A percentile compares a stretch with the other conserved stretches of the same genome.
phyloP scores from a whole-genome alignment of 2,797 vertebrate species.

The Gymnodraco acuticeps region DNA sequence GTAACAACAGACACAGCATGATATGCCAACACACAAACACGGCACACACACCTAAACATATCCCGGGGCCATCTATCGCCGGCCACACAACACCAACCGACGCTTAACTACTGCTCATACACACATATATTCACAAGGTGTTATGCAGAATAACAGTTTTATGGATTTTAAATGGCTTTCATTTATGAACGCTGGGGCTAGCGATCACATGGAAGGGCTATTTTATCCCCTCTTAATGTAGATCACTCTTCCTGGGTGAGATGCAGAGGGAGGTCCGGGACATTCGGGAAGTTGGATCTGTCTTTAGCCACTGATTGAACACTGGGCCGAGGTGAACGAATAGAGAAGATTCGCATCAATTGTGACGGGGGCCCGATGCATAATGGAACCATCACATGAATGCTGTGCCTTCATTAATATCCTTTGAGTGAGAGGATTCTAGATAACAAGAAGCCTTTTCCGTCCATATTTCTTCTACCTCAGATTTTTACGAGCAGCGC shows the following conservation, averaged over 20 bases:
- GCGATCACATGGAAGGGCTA: conserved; percentile 79
- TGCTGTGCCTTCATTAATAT: conserved; percentile 63
- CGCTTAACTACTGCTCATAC: conserved; percentile 73
- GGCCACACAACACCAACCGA: conserved; percentile 60
- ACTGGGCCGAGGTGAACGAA: conserved; percentile 53
- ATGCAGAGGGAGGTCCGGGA: conserved; percentile 76
- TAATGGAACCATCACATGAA: conserved; percentile 71
- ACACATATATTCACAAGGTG: conserved; percentile 84
- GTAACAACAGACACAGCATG: conserved; percentile 63
- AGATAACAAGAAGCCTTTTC: conserved; percentile 66
- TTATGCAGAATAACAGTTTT: conserved; percentile 86
- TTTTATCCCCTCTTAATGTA: conserved; percentile 83
- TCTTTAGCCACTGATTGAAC: conserved; percentile 77
- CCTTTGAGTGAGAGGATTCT: conserved; percentile 55
- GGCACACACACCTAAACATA: conserved; percentile 52
- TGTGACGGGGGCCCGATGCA: conserved; percentile 66
- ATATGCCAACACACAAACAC: conserved; percentile 39
- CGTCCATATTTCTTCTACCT: conserved; percentile 62
- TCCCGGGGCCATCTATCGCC: conserved; percentile 63
- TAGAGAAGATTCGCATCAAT: conserved; percentile 62
- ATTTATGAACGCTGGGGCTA: conserved; percentile 80
- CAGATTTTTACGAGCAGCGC: conserved; percentile 64
- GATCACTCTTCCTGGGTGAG: conserved; percentile 72
- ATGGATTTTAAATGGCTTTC: conserved; percentile 86
- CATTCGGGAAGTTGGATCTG: conserved; percentile 80